These are phyloP conservation scores for Tetragonisca angustula DNA, from an alignment of 2,888 invertebrate species.

Conservation along the genomic window DNA sequence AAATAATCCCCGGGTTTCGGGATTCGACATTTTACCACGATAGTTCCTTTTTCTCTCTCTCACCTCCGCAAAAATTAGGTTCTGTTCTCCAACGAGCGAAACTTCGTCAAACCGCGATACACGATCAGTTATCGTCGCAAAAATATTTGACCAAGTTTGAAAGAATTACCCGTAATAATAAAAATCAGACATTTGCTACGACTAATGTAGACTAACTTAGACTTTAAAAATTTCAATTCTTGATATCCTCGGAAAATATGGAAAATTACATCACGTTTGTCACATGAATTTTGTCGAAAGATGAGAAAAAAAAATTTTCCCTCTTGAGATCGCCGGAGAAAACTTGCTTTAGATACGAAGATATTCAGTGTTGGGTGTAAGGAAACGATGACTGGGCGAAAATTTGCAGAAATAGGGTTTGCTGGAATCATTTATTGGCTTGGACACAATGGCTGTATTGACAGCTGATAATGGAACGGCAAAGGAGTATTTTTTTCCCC, in stretches of 20 bases:
- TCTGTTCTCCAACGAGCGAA: not conserved
- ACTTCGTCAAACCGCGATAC: not conserved
- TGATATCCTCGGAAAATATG: not conserved
- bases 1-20: not conserved
- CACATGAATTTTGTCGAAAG: not conserved
- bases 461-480: not conserved
- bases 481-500: not conserved
- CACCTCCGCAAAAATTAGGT: not conserved
- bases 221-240: not conserved
- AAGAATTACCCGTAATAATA: not conserved
- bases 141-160: not conserved
- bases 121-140: too few relatives aligned
- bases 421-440: constrained; percentile 14
- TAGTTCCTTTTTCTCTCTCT: too few relatives aligned
- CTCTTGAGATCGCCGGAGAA: not conserved
- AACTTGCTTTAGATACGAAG: not conserved
- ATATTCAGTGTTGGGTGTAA: constrained; percentile 1
- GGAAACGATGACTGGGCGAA: constrained; percentile 20
- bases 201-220: not conserved
- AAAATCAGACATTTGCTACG: not conserved
- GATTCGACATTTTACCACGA: not conserved
- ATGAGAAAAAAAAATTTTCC: not conserved
- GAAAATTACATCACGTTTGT: not conserved
- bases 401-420: constrained; percentile 4
- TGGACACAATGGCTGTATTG: constrained; percentile 22